Evolutionary conservation across 2,888 invertebrate genomes (phyloP), one percentile per base, ranked within the genome.

Genomic region (Fragum fragum): DNA sequence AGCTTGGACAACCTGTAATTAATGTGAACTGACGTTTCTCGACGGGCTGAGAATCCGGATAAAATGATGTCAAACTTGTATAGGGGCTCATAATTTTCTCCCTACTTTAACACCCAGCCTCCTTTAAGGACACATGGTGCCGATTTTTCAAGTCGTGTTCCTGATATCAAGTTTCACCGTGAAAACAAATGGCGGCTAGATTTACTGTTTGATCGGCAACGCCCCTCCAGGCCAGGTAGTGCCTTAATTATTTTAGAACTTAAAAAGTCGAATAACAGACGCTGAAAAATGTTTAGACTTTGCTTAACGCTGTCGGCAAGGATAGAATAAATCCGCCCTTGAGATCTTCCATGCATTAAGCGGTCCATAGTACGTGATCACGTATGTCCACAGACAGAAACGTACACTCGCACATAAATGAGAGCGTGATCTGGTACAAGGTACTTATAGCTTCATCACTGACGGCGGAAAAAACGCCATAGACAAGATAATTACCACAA

Each of bases 1-100:
- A 71, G 74, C 66, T n/a, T 73, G 70, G 23, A 52, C 32, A 73
- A 77, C 83, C 77, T 73, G 79, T 83, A 83, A 83, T 83, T 83
- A 83, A 55, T 63, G 79, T 69, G 73, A 76, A 76, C 73, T 71
- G 63, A 63, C 76, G 29, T 69, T 76, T 70, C 69, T 63, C 71
- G n/a, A 70, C 76, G 57, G 76, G 79, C 79, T 23, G 69, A 83
- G 77, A 79, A 74, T 52, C 72, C 79, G 79, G 79, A 83, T 83
- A 83, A 83, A 83, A 83, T 83, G 79, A 83, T 83, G 83, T 77
- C 83, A 83, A 68, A 52, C 74, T 72, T 61, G 61, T 29, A 83
- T 83, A 77, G 21, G 83, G 83, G 83, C 36, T 77, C 83, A 77
- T 83, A 76, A 79, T 76, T 79, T 77, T 61, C 52, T 39, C 57